phyloP scores from a whole-genome alignment of 2,797 vertebrate genomes.

The Crax fasciolata region DNA sequence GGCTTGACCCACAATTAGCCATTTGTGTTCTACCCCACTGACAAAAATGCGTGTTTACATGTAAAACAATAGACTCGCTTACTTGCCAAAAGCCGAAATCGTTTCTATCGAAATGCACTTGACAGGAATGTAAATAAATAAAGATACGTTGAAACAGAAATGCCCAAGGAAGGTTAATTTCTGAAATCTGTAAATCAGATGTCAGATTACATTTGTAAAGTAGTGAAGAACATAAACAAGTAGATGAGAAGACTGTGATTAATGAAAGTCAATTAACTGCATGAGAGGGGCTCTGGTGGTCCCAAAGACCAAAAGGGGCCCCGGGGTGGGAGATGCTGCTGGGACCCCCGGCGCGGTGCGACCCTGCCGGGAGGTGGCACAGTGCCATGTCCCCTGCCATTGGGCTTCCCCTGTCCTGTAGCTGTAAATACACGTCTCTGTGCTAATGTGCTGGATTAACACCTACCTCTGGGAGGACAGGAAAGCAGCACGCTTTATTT shows the following conservation, averaged over 20 bases:
- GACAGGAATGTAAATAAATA: constrained; percentile 71
- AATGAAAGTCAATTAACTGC: constrained; percentile 64
- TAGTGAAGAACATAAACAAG: constrained; percentile 62
- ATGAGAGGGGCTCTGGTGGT: not conserved
- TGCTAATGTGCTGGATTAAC: constrained; percentile 61
- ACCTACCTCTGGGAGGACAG: constrained; percentile 64
- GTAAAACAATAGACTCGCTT: constrained; percentile 38
- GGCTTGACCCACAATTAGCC: not conserved
- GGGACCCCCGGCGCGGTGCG: rapidly evolving
- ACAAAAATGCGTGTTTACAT: not conserved
- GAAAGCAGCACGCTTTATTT: constrained; percentile 21
- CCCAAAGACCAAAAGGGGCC: not conserved
- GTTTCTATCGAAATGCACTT: constrained; percentile 44
- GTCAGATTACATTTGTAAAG: constrained; percentile 59
- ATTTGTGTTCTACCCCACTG: not conserved
- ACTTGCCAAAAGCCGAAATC: constrained; percentile 48
- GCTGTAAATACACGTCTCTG: constrained; percentile 29
- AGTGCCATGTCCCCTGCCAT: not conserved
- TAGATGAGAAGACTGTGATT: constrained; percentile 62
- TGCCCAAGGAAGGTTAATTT: constrained; percentile 58
- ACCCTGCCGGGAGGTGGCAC: not conserved
- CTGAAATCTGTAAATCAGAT: constrained; percentile 70
- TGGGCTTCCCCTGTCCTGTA: rapidly evolving
- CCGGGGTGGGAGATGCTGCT: not conserved
- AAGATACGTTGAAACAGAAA: constrained; percentile 68